Evolutionary conservation across 2,113 vertebrate species (phyloP), one percentile per base, ranked within the genome.

Genomic region (Synchiropus splendidus): DNA sequence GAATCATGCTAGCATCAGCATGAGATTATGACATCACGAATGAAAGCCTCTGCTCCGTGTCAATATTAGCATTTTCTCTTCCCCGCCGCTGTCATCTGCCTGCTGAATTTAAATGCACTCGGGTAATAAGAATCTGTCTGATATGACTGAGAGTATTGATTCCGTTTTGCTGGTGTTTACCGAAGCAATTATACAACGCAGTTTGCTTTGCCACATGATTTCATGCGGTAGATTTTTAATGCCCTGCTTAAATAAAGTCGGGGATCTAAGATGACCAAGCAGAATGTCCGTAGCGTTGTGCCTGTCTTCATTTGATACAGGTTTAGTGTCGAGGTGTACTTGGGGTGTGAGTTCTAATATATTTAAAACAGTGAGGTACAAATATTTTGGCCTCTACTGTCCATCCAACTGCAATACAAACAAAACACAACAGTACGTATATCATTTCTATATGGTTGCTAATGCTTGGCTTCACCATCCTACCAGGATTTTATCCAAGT

Each of bases 121-220:
- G 10, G 60, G 54, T 61, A 67, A 54, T 67, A 39, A 48, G 49
- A 32, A 39, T 67, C 54, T 58, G 14, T 17, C 16, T 36, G 55
- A 38, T 48, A 56, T 50, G 63, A 72, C 18, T 44, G 37, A 62
- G 39, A 21, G 51, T 77, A 77, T 77, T 67, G 77, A 79, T 72
- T 61, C 53, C 18, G 51, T 12, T 56, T 54, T 5, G 45, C 45
- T 51, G 54, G 46, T 64, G 61, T 67, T 72, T 73, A 60, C 49
- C 43, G 38, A 72, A 50, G 63, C 46, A 69, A 69, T 77, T 68
- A 77, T 53, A 42, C 33, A 54, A 62, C 61, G 9, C 60, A 59
- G 52, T 59, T 27, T 27, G 21, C n/a, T 18, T 37, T 41, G 27
- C 17, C 13, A n/a, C 12, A 55, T 63, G 70, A 53, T 59, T 64